phyloP scores from a whole-genome alignment of 1,140 invertebrate genomes.

The Camponotus floridanus region DNA sequence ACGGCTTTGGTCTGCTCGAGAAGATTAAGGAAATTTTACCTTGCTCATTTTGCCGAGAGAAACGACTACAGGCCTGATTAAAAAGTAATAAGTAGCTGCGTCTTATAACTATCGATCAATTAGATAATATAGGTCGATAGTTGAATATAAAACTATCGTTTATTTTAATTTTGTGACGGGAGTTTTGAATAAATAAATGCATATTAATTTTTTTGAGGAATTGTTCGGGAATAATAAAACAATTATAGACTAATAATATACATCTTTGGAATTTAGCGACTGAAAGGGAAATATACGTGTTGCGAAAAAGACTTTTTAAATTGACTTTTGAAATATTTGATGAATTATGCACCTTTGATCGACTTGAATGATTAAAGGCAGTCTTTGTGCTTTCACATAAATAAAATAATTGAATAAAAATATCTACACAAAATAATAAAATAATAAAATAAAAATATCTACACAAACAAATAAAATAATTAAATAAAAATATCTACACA shows the following conservation, averaged over 20 bases:
- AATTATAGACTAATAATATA: too few relatives aligned
- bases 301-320: too few relatives aligned
- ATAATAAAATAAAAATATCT: too few relatives aligned
- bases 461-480: too few relatives aligned
- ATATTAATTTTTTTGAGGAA: not conserved
- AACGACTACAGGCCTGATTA: conserved; percentile 4
- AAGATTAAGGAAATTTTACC: conserved; percentile 16
- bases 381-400: too few relatives aligned
- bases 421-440: too few relatives aligned
- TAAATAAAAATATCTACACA: too few relatives aligned
- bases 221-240: not conserved
- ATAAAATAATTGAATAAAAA: too few relatives aligned
- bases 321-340: too few relatives aligned
- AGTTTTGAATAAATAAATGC: not conserved
- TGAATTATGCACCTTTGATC: too few relatives aligned
- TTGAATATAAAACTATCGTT: not conserved
- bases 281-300: not conserved
- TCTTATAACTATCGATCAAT: not conserved
- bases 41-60: not conserved
- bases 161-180: not conserved
- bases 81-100: not conserved
- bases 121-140: not conserved
- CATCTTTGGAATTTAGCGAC: too few relatives aligned
- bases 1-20: not conserved
- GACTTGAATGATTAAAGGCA: too few relatives aligned